Conservation (phyloP, 2,113 vertebrate species). For the Tursiops truncatus region DNA sequence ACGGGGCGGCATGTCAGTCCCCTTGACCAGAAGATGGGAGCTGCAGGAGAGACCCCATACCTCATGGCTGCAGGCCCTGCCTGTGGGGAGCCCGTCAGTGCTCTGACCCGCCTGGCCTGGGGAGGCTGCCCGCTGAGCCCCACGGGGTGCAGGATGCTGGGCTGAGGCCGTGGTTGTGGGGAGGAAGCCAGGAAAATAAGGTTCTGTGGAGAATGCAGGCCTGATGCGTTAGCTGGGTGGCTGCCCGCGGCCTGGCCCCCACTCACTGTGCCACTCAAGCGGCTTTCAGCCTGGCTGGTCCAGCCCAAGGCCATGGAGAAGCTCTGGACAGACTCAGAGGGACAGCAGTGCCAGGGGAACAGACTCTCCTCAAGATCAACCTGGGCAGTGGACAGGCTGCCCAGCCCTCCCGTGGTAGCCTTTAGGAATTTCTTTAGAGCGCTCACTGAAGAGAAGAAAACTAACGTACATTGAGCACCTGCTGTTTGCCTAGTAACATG, state of each 20-base stretch:
- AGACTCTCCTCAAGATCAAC: background rate
- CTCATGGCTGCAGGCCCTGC: background rate
- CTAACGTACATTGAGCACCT: fast-evolving
- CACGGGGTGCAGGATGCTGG: fast-evolving
- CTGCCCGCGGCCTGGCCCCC: background rate
- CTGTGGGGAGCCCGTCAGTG: background rate
- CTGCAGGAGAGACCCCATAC: background rate
- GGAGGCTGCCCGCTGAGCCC: background rate
- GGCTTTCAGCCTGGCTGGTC: background rate
- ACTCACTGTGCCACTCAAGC: background rate
- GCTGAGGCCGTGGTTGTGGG: background rate
- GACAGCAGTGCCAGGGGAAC: background rate
- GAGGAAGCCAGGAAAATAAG: background rate
- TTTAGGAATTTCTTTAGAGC: background rate
- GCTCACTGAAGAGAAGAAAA: background rate
- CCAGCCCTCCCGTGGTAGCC: background rate
- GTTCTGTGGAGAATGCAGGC: background rate
- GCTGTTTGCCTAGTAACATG: too few species aligned
- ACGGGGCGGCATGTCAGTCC: fast-evolving
- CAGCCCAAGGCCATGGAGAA: background rate
- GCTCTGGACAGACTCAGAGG: background rate
- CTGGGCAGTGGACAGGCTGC: background rate
- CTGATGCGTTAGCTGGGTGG: fast-evolving
- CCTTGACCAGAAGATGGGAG: background rate
- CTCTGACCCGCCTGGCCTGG: fast-evolving